A percentile compares a stretch with the other conserved stretches of the same genome.
Conservation (phyloP, 2,888 invertebrate genomes). For the Melieria picta region DNA sequence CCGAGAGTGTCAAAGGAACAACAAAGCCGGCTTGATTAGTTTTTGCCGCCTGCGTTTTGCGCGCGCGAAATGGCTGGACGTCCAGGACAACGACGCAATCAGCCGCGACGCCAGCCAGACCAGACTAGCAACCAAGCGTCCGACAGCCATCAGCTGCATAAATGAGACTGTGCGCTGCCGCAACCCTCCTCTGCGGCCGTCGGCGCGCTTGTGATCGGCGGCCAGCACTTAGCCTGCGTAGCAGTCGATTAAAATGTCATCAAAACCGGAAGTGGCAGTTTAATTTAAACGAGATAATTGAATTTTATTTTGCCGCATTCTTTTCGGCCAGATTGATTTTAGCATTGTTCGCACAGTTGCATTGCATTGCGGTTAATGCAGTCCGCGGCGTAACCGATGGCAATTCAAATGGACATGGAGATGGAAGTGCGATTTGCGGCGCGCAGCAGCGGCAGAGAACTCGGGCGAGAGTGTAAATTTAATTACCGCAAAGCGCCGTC, state of each 20-base stretch:
- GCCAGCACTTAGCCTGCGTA: neutral
- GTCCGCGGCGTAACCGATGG: too few species aligned
- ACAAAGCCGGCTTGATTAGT: conserved; percentile 19
- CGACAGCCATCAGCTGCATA: neutral
- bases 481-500: neutral
- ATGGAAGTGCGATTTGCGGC: too few species aligned
- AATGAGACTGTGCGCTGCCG: neutral
- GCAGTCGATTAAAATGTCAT: conserved; percentile 56
- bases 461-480: neutral
- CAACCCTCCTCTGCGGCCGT: neutral
- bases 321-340: conserved; percentile 31
- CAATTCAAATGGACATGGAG: too few species aligned
- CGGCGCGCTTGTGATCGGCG: neutral
- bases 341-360: neutral
- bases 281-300: conserved; percentile 62
- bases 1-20: conserved; percentile 4
- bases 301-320: conserved; percentile 55
- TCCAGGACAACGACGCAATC: conserved; percentile 1
- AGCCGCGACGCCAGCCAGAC: conserved; percentile 8
- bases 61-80: too few species aligned
- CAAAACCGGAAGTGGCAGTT: conserved; percentile 63
- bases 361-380: too few species aligned
- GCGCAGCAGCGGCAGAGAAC: neutral
- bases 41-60: neutral
- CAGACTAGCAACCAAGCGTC: neutral